Evolutionary conservation across 2,797 vertebrate genomes (phyloP), one percentile per base, ranked within the genome.

Genomic region (Lagocephalus sceleratus): DNA sequence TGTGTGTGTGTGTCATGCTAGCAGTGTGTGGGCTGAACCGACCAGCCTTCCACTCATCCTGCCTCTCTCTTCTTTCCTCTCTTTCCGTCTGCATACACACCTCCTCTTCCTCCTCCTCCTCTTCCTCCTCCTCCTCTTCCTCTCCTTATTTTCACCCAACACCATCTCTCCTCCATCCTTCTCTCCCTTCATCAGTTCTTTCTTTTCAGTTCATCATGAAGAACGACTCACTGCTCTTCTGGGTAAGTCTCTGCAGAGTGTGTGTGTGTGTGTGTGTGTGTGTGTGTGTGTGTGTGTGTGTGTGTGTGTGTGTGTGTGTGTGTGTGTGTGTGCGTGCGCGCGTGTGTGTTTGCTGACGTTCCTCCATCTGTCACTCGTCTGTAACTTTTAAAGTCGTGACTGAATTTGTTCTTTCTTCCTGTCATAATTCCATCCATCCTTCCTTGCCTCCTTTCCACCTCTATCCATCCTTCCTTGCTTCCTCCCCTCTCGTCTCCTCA

Each of bases 21-120:
- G 74, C 82, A 85, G 82, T 87, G 85, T 83, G 86, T 85, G 84
- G 86, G 86, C 80, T 85, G 86, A 83, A 66, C 65, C 79, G 70
- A 79, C 64, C 76, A 84, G 78, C 84, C 75, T 81, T 86, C 84
- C 81, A 81, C 84, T 86, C 79, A 76, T 82, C 70, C 77, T 81
- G 52, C 66, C 74, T 64, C 79, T 75, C 73, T 21, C 68, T 53
- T 65, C 38, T 51, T 42, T 46, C 17, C 38, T 60, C 54, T 51
- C 64, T 50, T 63, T 49, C 54, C 63, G 35, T 35, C 45, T 53
- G 53, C 47, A 17, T 4, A 47, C 4, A 26, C 45, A 25, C 46
- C 55, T 56, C n/a, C 45, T 32, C 25, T 17, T 47, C 47, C 25
- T 20, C 23, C 19, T 32, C 22, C 22, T 54, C 63, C 25, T 65